Base-by-base conservation (phyloP, 2,797 vertebrate species). In the Cuculus canorus region DNA sequence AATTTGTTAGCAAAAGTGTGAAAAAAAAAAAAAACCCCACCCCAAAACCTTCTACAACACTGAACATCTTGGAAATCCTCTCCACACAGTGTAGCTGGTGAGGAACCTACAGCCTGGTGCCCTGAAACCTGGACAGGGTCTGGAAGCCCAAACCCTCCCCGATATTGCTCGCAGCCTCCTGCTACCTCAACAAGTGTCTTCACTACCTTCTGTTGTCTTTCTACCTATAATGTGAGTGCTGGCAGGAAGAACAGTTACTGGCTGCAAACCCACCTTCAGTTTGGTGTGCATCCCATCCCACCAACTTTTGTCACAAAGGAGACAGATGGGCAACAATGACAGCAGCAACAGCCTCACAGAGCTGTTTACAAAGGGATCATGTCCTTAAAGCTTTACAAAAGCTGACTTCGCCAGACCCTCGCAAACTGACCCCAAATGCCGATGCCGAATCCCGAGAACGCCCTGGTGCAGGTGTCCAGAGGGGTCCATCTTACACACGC, bases 401-500 rank as follows among this genome's bases (percentile, higher is more conserved):
- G 3, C 52, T 56, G 52, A 41, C 59, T 57, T 41, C 28, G 33
- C 17, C 21, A 69, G 56, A 64, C 24, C 39, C 28, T 27, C 64
- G 54, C 54, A 69, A 53, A 82, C 21, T 7, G 39, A 57, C 11
- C 50, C 65, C 50, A 48, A 83, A 21, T 0, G 5, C 64, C 33
- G 13, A 1, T 1, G 25, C 15, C 5, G 19, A 33, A 19, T 41
- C n/a, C n/a, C n/a, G n/a, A n/a, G n/a, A n/a, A n/a, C n/a, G n/a
- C 10, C 27, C 39, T 16, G 37, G 27, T 53, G 39, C 28, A 33
- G 14, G 25, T 1, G 23, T 17, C 43, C 48, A n/a, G 23, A 65
- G 17, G 23, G 9, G 14, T 27, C 27, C 32, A 22, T 11, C 80
- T 19, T 37, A 23, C 33, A 13, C 6, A 3, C 4, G 4, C 54